Conservation (phyloP, 2,113 vertebrate species). For the Prochilodus magdalenae region DNA sequence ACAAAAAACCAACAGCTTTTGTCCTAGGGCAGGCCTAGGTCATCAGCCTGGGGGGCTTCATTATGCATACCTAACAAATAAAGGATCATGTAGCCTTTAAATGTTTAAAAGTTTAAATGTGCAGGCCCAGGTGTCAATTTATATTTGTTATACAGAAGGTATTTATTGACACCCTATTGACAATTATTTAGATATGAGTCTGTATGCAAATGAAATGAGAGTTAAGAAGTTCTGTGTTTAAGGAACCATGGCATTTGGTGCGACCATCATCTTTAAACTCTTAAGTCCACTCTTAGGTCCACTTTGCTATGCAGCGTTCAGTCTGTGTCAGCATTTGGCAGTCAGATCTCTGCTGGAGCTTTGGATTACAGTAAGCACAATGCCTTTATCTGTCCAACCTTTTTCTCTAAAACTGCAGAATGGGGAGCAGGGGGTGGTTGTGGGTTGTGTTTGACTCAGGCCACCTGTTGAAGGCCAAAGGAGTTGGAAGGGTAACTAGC, state of each 20-base stretch:
- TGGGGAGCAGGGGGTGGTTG: no score
- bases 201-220: background rate
- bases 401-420: conserved; percentile 80
- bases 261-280: background rate
- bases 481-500: conserved; percentile 80
- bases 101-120: background rate
- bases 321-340: conserved; percentile 44
- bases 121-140: background rate
- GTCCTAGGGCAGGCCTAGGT: background rate
- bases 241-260: background rate
- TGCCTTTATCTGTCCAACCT: conserved; percentile 70
- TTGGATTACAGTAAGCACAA: conserved; percentile 49
- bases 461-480: conserved; percentile 84
- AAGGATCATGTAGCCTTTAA: background rate
- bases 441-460: conserved; percentile 79
- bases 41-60: background rate
- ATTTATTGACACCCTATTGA: background rate
- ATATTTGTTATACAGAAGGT: background rate
- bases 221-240: background rate
- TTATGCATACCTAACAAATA: background rate
- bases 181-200: background rate
- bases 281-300: background rate
- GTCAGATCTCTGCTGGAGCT: conserved; percentile 56
- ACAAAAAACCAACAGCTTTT: background rate
- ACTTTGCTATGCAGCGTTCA: background rate